Evolutionary conservation across 2,113 vertebrate genomes (phyloP).

Genomic region (Phylloscopus trochilus): DNA sequence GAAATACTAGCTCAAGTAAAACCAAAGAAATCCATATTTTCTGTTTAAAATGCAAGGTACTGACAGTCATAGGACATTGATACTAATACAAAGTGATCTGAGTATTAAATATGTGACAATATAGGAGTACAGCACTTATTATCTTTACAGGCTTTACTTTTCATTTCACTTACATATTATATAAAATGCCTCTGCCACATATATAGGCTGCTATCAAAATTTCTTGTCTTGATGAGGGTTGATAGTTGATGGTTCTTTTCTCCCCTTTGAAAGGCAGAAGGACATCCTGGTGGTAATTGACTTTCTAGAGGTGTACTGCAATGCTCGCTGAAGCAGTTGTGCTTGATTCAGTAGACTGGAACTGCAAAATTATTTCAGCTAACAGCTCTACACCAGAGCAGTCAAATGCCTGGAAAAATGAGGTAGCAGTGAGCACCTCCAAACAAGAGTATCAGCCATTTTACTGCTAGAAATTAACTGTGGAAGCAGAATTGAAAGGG

Average conservation of each 20-base stretch:
- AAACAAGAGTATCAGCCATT: constrained; percentile 7
- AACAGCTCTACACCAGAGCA: not conserved
- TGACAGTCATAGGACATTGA: not conserved
- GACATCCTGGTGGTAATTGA: constrained; percentile 79
- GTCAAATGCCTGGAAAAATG: constrained; percentile 41
- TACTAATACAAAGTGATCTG: not conserved
- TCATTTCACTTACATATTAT: constrained; percentile 27
- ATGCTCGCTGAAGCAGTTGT: constrained; percentile 6
- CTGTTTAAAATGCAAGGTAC: constrained; percentile 20
- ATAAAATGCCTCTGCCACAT: constrained; percentile 21
- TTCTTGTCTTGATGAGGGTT: constrained; percentile 20
- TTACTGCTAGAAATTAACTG: constrained; percentile 27
- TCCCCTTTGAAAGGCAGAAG: constrained; percentile 61
- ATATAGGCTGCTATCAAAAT: constrained; percentile 6
- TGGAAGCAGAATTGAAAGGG: not conserved
- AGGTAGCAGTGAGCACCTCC: constrained; percentile 3
- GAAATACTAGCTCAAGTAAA: constrained; percentile 14
- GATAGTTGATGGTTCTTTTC: constrained; percentile 54
- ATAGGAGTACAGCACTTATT: not conserved
- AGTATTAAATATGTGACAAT: not conserved
- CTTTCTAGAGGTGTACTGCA: constrained; percentile 69
- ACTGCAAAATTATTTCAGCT: constrained; percentile 46
- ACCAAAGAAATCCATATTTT: constrained; percentile 12
- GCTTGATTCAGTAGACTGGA: constrained; percentile 50
- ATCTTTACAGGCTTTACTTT: constrained; percentile 30